Base-by-base conservation (phyloP, 2,113 vertebrate genomes). In the Montifringilla adamsi region DNA sequence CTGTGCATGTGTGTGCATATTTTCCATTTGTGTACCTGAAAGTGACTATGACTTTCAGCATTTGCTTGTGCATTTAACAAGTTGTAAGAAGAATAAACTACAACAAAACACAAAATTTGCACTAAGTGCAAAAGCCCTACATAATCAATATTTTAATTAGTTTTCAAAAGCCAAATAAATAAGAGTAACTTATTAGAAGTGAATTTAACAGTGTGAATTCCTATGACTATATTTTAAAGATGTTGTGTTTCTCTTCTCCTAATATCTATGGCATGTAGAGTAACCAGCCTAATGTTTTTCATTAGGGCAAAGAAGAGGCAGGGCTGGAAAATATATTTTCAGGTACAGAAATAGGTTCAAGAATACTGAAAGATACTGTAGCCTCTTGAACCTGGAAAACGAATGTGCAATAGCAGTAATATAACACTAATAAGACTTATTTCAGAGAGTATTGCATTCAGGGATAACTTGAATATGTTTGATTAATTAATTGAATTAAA, bases 91-190 rank as follows among this genome's bases (percentile, higher is more conserved):
- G 43, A 97, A 94, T 86, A 91, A 95, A 81, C 90, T 63, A 50
- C 49, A 92, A 87, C 35, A 72, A 80, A 93, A 56, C 84, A 90
- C 73, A 95, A 93, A 83, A 88, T 91, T 90, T 96, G 94, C 37
- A 69, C 69, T 78, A 92, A 91, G 84, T 94, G 85, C 69, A 52
- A 79, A 94, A 97, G 35, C 13, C 15, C 31, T 88, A 82, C 10
- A 60, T 95, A 96, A 93, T 91, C 73, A 95, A 63, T 62, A 67
- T 78, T 95, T 89, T 35, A 88, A 55, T 88, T 90, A 86, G 27
- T 93, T 96, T 97, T 23, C 37, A 50, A 43, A 96, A 79, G 30
- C 56, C 30, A 90, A 86, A 95, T 86, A 96, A 91, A 94, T 90
- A 91, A 67, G 20, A 94, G 12, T 67, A 92, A 80, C 12, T 46